Conservation (phyloP, 53 echinoderm and acorn worm genomes). For the Paelopatides confundens region DNA sequence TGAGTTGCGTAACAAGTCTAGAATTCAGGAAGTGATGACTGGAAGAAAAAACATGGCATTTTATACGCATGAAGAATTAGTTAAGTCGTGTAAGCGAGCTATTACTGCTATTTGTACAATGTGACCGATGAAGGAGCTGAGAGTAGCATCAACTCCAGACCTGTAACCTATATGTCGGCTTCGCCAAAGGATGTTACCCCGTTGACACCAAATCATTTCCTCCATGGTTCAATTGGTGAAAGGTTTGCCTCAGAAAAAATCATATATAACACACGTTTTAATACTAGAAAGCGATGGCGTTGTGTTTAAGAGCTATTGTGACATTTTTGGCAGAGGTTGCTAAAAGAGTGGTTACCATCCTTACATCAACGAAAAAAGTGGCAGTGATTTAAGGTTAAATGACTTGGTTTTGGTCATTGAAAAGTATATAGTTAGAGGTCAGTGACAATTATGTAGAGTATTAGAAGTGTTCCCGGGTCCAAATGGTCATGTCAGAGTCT, state of each 20-base stretch:
- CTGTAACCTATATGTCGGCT: conserved; percentile 34
- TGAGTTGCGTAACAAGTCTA: background rate
- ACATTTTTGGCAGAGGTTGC: conserved; percentile 48
- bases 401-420: too few relatives aligned
- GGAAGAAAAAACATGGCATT: background rate
- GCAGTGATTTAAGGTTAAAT: background rate
- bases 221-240: too few relatives aligned
- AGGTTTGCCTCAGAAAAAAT: background rate
- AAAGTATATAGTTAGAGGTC: background rate
- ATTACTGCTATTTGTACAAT: conserved; percentile 5
- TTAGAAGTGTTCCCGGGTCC: too few relatives aligned
- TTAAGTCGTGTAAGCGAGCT: too few relatives aligned
- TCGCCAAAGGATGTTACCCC: conserved; percentile 29
- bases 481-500: conserved; percentile 50
- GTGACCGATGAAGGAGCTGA: conserved; percentile 29
- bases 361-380: conserved; percentile 18
- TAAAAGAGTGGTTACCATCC: conserved; percentile 33
- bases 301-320: conserved; percentile 42
- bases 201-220: too few relatives aligned
- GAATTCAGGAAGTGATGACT: too few relatives aligned
- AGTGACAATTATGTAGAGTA: background rate
- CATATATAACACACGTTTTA: background rate
- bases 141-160: conserved; percentile 14
- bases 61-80: conserved; percentile 17
- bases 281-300: conserved; percentile 20